A percentile compares a stretch with the other conserved stretches of the same genome.
phyloP scores from a whole-genome alignment of 2,888 invertebrate species.

The Pelosia muscerda region DNA sequence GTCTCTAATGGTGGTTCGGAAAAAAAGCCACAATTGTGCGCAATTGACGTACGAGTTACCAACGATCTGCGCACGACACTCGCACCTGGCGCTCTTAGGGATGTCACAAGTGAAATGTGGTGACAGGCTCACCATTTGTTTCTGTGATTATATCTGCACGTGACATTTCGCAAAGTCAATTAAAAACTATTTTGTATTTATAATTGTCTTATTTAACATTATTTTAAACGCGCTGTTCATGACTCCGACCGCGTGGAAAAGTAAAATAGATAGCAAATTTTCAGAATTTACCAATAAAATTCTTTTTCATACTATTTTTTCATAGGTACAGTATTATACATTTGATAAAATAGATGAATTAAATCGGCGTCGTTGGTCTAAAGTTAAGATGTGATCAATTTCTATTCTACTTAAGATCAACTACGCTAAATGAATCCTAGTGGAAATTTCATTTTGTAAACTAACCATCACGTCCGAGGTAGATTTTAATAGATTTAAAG shows the following conservation, averaged over 20 bases:
- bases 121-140: not conserved
- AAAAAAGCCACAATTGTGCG: constrained; percentile 80
- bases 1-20: constrained; percentile 74
- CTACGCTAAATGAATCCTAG: too few species aligned
- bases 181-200: not conserved
- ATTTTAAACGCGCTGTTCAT: not conserved
- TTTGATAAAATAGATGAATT: too few species aligned
- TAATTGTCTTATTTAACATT: not conserved
- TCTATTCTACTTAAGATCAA: too few species aligned
- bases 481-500: not conserved
- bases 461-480: not conserved
- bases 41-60: constrained; percentile 77
- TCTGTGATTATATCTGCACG: not conserved
- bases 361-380: too few species aligned
- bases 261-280: too few species aligned
- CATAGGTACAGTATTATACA: too few species aligned
- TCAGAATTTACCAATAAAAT: not conserved
- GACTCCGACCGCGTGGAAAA: not conserved
- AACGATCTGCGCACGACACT: constrained; percentile 75
- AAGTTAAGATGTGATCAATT: too few species aligned
- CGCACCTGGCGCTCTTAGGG: constrained; percentile 71
- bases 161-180: not conserved
- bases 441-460: not conserved
- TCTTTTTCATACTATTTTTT: too few species aligned
- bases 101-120: constrained; percentile 29